Percentiles rank a stretch among this genome's conserved stretches.
Conservation (phyloP, 2,797 vertebrate genomes). For the Leptodactylus fallax region DNA sequence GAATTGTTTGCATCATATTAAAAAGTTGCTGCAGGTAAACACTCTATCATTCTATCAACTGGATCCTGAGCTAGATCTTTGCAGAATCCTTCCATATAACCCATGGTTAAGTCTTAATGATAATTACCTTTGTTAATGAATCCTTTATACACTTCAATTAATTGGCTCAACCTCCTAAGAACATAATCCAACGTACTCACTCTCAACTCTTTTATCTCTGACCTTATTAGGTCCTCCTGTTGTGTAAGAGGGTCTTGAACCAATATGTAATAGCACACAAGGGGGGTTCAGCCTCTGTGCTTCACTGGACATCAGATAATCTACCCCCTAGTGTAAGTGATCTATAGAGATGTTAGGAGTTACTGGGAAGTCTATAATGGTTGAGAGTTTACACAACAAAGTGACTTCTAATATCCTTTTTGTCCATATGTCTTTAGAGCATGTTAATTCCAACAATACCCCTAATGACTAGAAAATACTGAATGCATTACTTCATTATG, state of each 20-base stretch:
- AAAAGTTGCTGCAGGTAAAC: background rate
- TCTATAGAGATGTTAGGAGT: background rate
- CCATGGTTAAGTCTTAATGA: background rate
- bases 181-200: background rate
- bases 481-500: background rate
- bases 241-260: background rate
- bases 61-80: background rate
- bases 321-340: conserved; percentile 28
- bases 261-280: background rate
- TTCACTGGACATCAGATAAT: background rate
- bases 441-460: background rate
- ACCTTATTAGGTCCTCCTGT: background rate
- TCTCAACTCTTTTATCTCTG: background rate
- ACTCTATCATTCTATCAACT: background rate
- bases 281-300: background rate
- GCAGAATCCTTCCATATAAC: background rate
- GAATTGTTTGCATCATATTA: background rate
- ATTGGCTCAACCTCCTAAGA: background rate
- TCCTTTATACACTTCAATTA: conserved; percentile 4
- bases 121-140: conserved; percentile 9
- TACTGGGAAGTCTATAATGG: background rate
- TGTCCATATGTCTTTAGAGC: background rate
- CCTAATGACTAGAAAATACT: background rate
- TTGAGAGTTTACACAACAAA: background rate
- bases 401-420: background rate